Base-by-base conservation (phyloP, 2,797 vertebrate species). In the Gobionotothen gibberifrons region DNA sequence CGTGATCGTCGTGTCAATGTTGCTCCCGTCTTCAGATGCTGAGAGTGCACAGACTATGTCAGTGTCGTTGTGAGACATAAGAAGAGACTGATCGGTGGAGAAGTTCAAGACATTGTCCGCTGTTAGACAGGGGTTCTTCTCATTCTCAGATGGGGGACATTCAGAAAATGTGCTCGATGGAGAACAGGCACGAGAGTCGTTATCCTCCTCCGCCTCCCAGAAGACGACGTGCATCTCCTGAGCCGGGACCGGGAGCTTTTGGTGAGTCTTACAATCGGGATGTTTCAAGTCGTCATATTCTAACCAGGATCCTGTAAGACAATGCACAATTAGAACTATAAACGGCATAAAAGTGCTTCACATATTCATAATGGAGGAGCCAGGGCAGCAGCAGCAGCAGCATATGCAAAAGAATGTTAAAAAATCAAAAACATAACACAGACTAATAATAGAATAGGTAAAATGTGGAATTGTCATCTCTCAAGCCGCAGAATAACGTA, bases 211-310 rank as follows among this genome's bases (percentile, higher is more conserved):
- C 10, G 13, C 73, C 86, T 99, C 97, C 98, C 98, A 99, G 74
- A 98, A 95, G 68, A 96, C 92, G 12, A 98, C 78, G 74, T 98
- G 97, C 71, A 97, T 93, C 76, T 98, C 96, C 39, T 90, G 87
- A 48, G 96, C 79, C 9, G 94, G 94, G 67, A 98, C 90, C 7
- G 89, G 84, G 62, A 97, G 94, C 47, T 73, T 90, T 40, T 74
- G 59, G 26, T 81, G 92, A n/a, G 61, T 93, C 79, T 72, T 78
- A 84, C 93, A 95, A 17, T 87, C 81, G 0, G 93, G 94, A 46
- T 97, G 94, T 81, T 97, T 96, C 80, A 98, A 84, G 81, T 97
- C 97, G 69, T 99, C 96, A 58, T 95, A 97, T 76, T 98, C 96
- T 58, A 97, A 87, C 97, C 98, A 99, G 1, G 89, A 94, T 53